Conservation (phyloP, 2,888 invertebrate genomes). For the Bursaphelenchus okinawaensis region DNA sequence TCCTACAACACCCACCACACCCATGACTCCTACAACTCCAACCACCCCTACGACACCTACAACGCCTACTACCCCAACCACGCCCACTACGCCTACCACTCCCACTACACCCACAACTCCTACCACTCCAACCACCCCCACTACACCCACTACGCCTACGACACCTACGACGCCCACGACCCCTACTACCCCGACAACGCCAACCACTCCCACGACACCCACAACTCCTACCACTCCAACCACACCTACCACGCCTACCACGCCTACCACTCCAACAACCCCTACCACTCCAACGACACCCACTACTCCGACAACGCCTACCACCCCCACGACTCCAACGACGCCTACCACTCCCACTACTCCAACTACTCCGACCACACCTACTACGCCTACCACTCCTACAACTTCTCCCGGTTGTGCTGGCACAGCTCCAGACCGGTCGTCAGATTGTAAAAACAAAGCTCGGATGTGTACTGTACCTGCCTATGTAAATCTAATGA, state of each 20-base stretch:
- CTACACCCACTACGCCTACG: neutral
- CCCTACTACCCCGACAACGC: neutral
- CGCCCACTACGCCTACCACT: neutral
- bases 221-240: neutral
- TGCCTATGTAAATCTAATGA: neutral
- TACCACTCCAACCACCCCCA: neutral
- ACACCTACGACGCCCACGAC: neutral
- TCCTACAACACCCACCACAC: neutral
- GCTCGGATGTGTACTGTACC: neutral
- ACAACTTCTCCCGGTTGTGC: neutral
- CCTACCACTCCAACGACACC: neutral
- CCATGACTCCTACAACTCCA: neutral
- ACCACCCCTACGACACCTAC: neutral
- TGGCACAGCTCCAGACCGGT: neutral
- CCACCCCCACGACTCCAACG: neutral
- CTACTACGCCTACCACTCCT: neutral
- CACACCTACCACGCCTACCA: neutral
- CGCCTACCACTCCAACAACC: neutral
- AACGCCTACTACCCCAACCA: neutral
- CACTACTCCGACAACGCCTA: neutral
- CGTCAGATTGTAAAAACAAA: too few relatives aligned
- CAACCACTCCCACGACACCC: neutral
- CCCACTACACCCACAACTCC: neutral
- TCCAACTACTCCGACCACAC: neutral
- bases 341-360: neutral